phyloP scores from a whole-genome alignment of 2,888 invertebrate genomes.

The Sympetrum striolatum region DNA sequence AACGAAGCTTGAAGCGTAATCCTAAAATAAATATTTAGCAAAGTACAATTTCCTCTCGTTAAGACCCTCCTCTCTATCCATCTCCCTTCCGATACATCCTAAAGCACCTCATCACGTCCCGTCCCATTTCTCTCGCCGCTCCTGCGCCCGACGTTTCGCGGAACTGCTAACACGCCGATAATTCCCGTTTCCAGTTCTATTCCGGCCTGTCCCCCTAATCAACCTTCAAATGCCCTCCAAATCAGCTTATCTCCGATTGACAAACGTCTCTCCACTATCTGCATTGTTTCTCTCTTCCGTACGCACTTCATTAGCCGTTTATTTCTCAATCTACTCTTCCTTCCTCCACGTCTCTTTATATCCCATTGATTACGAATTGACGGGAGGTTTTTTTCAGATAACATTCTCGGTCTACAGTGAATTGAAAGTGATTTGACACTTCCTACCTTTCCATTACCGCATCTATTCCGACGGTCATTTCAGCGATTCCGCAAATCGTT shows the following conservation, averaged over 20 bases:
- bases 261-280: neutral
- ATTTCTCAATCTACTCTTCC: neutral
- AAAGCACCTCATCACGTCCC: neutral
- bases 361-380: neutral
- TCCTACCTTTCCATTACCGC: neutral
- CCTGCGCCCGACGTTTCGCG: neutral
- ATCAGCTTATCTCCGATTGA: conserved; percentile 15
- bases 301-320: neutral
- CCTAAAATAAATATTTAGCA: too few relatives aligned
- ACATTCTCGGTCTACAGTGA: neutral
- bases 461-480: too few relatives aligned
- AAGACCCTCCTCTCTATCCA: neutral
- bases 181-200: neutral
- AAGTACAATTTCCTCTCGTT: neutral
- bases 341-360: neutral
- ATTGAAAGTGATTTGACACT: neutral
- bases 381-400: neutral
- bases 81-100: neutral
- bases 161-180: neutral
- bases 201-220: neutral
- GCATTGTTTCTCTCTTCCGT: neutral
- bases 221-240: neutral
- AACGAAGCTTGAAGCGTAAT: too few relatives aligned
- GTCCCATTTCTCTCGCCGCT: neutral
- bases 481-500: neutral